Conservation (phyloP, 2,888 invertebrate species). For the Nemoura dubitans region DNA sequence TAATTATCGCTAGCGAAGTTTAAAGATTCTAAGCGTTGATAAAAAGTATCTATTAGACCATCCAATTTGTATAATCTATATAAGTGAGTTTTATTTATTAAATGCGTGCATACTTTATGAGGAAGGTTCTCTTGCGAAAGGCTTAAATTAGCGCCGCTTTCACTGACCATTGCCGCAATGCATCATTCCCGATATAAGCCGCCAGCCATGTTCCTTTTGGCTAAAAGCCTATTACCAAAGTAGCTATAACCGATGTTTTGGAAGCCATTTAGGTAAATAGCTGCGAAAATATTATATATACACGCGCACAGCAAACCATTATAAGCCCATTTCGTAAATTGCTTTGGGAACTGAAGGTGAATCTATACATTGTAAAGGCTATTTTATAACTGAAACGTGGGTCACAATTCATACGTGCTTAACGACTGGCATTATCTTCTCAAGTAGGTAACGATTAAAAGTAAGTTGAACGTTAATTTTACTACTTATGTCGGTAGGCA, state of each 20-base stretch:
- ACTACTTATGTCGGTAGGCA: background rate
- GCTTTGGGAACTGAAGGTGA: conserved; percentile 37
- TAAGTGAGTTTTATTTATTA: conserved; percentile 31
- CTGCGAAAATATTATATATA: conserved; percentile 42
- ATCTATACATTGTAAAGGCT: conserved; percentile 25
- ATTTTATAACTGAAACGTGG: conserved; percentile 18
- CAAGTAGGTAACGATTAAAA: conserved; percentile 18
- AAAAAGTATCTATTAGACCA: conserved; percentile 1
- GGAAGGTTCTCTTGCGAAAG: conserved; percentile 15
- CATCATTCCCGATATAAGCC: conserved; percentile 37
- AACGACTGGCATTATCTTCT: conserved; percentile 17
- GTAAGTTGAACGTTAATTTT: background rate
- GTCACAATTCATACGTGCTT: conserved; percentile 29
- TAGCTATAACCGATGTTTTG: conserved; percentile 43
- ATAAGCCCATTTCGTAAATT: conserved; percentile 46
- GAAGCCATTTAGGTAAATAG: conserved; percentile 46
- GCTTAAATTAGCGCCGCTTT: conserved; percentile 33
- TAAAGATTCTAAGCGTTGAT: background rate
- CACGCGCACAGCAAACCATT: conserved; percentile 36
- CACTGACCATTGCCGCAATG: conserved; percentile 39
- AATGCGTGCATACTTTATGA: conserved; percentile 25
- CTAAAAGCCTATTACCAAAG: conserved; percentile 47
- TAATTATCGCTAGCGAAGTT: background rate
- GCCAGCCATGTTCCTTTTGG: conserved; percentile 31
- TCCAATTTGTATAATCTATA: conserved; percentile 24